These are phyloP conservation scores for Caprella mutica DNA, from an alignment of 2,888 invertebrate genomes.

Conservation along the genomic window DNA sequence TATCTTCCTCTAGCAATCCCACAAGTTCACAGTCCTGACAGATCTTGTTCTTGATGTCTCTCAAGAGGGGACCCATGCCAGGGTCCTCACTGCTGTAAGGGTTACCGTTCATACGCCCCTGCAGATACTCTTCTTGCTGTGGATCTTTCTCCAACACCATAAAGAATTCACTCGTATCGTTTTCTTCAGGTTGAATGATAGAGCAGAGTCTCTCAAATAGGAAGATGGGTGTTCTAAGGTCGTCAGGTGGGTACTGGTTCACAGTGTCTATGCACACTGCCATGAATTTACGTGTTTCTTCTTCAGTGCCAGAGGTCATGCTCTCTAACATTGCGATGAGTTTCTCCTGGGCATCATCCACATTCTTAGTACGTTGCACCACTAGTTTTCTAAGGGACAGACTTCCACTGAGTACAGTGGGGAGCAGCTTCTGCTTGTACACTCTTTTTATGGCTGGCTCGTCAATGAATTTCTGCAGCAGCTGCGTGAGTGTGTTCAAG, in stretches of 20 bases:
- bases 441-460: slow-evolving; percentile 75
- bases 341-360: slow-evolving; percentile 93
- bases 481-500: slow-evolving; percentile 74
- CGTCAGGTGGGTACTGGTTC: slow-evolving; percentile 62
- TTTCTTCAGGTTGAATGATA: slow-evolving; percentile 94
- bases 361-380: slow-evolving; percentile 83
- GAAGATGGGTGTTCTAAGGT: slow-evolving; percentile 91
- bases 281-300: slow-evolving; percentile 95
- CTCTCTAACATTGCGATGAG: slow-evolving; percentile 83
- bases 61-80: slow-evolving; percentile 91
- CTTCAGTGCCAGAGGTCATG: slow-evolving; percentile 89
- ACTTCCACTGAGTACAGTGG: slow-evolving; percentile 85
- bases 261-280: slow-evolving; percentile 92
- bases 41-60: slow-evolving; percentile 97
- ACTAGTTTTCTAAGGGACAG: slow-evolving; percentile 77
- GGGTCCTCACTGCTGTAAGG: slow-evolving; percentile 90
- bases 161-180: slow-evolving; percentile 92
- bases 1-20: slow-evolving; percentile 94
- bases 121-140: slow-evolving; percentile 89
- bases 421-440: slow-evolving; percentile 78
- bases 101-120: slow-evolving; percentile 93
- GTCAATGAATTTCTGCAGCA: slow-evolving; percentile 76
- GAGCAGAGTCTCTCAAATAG: slow-evolving; percentile 94
- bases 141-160: slow-evolving; percentile 94
- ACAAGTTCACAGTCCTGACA: slow-evolving; percentile 96